Evolutionary conservation across 2,888 invertebrate genomes (phyloP), one percentile per base, ranked within the genome.

Genomic region (Dugesia japonica): DNA sequence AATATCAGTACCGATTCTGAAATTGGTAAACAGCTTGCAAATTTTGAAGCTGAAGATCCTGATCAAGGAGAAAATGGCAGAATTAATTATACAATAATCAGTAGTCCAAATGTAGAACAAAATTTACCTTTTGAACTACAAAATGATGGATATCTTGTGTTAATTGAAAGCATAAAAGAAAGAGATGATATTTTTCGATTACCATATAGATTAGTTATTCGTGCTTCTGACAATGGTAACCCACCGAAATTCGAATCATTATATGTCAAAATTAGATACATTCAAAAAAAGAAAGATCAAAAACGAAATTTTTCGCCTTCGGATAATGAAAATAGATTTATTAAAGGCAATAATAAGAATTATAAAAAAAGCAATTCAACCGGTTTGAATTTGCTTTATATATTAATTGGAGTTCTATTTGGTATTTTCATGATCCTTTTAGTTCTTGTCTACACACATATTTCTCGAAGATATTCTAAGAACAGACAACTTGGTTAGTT

Each of bases 21-120:
- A n/a, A 23, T 31, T 23, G 72, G 72, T 7, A 72, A 27, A n/a
- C 4, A 13, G 13, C 72, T 72, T 17, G 26, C 20, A n/a, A 31
- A 27, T 31, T 17, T 72, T n/a, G 72, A 72, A 15, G 72, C 72
- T 7, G 28, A 28, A 27, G 72, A 72, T 72, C 72, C 72, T 7
- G 72, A 72, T n/a, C 4, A 72, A 31, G 72, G 72, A 7, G 72
- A 27, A 27, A 72, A 72, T n/a, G 72, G 72, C 1, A 72, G 9
- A 1, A 31, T 72, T 31, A 27, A 4, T 4, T 72, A 72, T 31
- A 7, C 28, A 31, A 72, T 72, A 72, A 72, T 72, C 17, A 31
- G 72, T 31, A 4, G n/a, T 27, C 4, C 1, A 20, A 27, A 72
- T 20, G 26, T 72, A 4, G 31, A 72, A 23, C 56, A 56, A 56